Conservation (phyloP, 1,140 invertebrate species). For the Leptopilina boulardi region DNA sequence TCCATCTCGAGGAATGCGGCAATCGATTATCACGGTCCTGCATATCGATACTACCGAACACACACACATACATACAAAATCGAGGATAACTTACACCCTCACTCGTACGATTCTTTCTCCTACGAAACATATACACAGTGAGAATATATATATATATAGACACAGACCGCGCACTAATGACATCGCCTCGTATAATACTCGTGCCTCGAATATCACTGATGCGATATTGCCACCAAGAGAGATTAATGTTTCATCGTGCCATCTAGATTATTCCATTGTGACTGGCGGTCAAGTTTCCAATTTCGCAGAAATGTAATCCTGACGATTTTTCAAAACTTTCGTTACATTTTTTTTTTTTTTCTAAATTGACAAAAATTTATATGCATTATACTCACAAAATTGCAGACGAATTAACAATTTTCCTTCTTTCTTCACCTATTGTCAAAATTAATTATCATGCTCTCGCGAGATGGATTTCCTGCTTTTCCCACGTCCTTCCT, state of each 20-base stretch:
- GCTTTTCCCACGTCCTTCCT: not conserved
- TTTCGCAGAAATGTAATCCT: constrained; percentile 33
- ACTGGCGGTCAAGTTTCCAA: constrained; percentile 29
- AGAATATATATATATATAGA: not conserved
- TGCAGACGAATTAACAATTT: too few relatives aligned
- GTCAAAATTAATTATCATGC: not conserved
- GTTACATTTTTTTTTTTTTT: too few relatives aligned
- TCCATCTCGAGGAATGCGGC: constrained; percentile 70
- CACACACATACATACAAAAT: constrained; percentile 34
- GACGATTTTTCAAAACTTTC: constrained; percentile 31
- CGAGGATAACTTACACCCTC: constrained; percentile 33
- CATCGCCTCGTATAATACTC: constrained; percentile 68
- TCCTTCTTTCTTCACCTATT: not conserved
- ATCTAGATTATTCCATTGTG: constrained; percentile 31
- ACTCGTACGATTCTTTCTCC: constrained; percentile 43
- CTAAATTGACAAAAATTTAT: too few relatives aligned
- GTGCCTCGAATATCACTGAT: constrained; percentile 72
- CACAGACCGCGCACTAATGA: constrained; percentile 63
- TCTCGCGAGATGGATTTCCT: not conserved
- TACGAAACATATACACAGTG: constrained; percentile 27
- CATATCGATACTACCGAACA: constrained; percentile 70
- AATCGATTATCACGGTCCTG: constrained; percentile 72
- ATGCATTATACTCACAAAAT: too few relatives aligned
- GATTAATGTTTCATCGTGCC: constrained; percentile 66
- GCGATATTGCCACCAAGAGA: constrained; percentile 71